These are phyloP conservation scores for Rambutsinella grinnellia DNA, from an alignment of 2,888 invertebrate genomes.

Conservation along the genomic window DNA sequence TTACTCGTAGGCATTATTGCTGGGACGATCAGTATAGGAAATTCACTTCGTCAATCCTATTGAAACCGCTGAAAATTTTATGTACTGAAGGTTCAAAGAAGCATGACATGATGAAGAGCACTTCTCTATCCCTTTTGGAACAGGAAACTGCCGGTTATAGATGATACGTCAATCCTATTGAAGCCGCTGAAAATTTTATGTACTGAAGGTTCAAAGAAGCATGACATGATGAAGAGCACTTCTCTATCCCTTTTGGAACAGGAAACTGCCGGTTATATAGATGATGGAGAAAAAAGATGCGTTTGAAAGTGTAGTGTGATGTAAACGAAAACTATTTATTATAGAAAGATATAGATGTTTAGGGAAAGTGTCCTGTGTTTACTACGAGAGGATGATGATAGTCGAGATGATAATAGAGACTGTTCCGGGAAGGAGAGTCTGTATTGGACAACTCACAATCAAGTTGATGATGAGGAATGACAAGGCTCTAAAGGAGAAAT, in stretches of 20 bases:
- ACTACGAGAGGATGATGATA: too few relatives aligned
- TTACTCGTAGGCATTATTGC: too few relatives aligned
- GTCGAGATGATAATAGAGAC: too few relatives aligned
- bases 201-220: constrained; percentile 28
- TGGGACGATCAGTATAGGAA: neutral
- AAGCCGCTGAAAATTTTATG: neutral
- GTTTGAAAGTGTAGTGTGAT: too few relatives aligned
- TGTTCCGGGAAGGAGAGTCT: neutral
- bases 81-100: constrained; percentile 25
- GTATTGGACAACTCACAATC: constrained; percentile 20
- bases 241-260: constrained; percentile 14
- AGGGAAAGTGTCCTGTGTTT: too few relatives aligned
- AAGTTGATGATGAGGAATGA: neutral
- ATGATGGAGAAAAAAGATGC: constrained; percentile 7
- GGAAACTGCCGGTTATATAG: constrained; percentile 43
- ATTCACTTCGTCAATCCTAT: neutral
- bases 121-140: constrained; percentile 13
- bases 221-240: constrained; percentile 40
- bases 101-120: constrained; percentile 39
- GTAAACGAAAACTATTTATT: too few relatives aligned
- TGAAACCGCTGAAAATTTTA: neutral
- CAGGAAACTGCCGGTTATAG: constrained; percentile 47
- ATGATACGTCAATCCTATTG: constrained; percentile 22
- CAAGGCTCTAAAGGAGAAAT: constrained; percentile 11
- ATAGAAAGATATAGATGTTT: too few relatives aligned